Evolutionary conservation across 2,888 invertebrate genomes (phyloP), one percentile per base, ranked within the genome.

Genomic region (Branchipolynoe longqiensis): DNA sequence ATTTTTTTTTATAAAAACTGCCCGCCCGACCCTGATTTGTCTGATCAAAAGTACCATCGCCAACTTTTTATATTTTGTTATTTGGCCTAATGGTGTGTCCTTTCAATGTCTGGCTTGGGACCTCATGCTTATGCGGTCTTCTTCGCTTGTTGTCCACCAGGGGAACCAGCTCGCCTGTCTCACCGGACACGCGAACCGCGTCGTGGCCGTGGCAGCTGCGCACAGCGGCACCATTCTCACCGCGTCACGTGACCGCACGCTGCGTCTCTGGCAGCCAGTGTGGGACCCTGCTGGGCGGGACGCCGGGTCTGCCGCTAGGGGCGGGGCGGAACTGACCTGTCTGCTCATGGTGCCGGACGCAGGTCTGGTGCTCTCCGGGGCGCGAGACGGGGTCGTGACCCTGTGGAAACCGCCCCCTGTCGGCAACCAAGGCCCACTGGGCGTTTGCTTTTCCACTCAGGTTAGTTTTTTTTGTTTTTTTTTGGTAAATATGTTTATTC

Each of bases 131-230:
- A n/a, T n/a, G n/a, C n/a, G n/a, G n/a, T n/a, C n/a, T n/a, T n/a
- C n/a, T n/a, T n/a, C n/a, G n/a, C n/a, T n/a, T n/a, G n/a, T n/a
- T n/a, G n/a, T n/a, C n/a, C n/a, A n/a, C n/a, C 85, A 93, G 93
- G 91, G 92, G 33, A 90, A 91, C 87, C 90, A 91, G 82, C 86
- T 92, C 83, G 90, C 91, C n/a, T 90, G 89, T 87, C 86, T 92
- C 85, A 90, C 90, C 22, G 93, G 92, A 28, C 93, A 93, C 87
- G 90, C 91, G 36, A 91, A 92, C 86, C 88, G 90, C 62, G 92
- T 93, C 8, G 84, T 92, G 14, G 88, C 92, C 0, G 90, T 93
- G 82, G 91, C 90, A 3, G 86, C 89, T 8, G 89, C 90, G 78
- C 88, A 85, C 31, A 86, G 90, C 59, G 91, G 91, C 56, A 88